phyloP scores from a whole-genome alignment of 53 echinoderm and acorn worm genomes.

The Apostichopus leukothele region DNA sequence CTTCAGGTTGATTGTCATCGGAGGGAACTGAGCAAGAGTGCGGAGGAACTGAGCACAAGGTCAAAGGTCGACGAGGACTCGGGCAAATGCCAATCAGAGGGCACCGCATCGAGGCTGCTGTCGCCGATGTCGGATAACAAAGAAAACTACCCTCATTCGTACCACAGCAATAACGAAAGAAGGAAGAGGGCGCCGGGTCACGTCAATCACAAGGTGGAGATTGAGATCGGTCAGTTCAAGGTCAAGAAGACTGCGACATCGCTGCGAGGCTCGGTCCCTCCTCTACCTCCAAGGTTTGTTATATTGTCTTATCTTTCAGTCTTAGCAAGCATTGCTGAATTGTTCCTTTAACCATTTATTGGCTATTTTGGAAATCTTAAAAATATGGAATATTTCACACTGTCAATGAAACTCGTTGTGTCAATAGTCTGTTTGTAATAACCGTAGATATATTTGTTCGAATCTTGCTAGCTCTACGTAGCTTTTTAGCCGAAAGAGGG shows the following conservation, averaged over 20 bases:
- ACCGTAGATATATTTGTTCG: too few species aligned
- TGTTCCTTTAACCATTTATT: too few species aligned
- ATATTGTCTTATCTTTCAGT: too few species aligned
- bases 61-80: background rate
- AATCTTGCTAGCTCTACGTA: too few species aligned
- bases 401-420: too few species aligned
- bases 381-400: too few species aligned
- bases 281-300: slow-evolving; percentile 87
- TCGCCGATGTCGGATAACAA: slow-evolving; percentile 29
- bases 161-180: slow-evolving; percentile 52
- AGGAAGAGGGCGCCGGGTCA: slow-evolving; percentile 93
- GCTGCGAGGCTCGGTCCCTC: slow-evolving; percentile 71
- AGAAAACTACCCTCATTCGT: slow-evolving; percentile 27
- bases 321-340: too few species aligned
- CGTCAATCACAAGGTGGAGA: slow-evolving; percentile 91
- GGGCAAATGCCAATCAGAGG: background rate
- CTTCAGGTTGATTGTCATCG: background rate
- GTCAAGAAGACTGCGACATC: slow-evolving; percentile 65
- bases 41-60: slow-evolving; percentile 40
- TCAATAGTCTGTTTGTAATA: too few species aligned
- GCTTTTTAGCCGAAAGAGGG: too few species aligned
- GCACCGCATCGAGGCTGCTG: background rate
- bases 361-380: too few species aligned
- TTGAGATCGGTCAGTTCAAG: slow-evolving; percentile 89
- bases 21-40: slow-evolving; percentile 23